Conservation (phyloP, 2,113 vertebrate species). For the Mirza zaza region DNA sequence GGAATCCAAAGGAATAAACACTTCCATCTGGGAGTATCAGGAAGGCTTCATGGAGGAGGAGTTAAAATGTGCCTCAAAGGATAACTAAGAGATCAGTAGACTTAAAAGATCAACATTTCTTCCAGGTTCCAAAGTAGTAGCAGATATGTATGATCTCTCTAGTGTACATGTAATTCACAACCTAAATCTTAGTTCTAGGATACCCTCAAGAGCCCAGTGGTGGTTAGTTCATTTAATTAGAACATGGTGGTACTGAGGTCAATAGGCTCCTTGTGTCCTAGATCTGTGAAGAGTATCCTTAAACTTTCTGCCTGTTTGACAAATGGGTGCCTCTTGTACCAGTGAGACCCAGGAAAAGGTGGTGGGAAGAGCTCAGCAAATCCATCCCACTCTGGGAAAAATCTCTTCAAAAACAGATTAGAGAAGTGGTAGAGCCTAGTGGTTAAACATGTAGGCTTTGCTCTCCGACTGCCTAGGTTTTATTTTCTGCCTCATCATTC, state of each 20-base stretch:
- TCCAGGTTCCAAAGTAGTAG: neutral
- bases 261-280: neutral
- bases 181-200: neutral
- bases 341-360: neutral
- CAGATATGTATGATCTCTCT: neutral
- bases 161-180: neutral
- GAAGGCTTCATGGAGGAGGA: neutral
- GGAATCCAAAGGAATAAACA: neutral
- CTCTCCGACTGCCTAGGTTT: neutral
- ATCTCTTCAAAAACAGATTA: constrained; percentile 2
- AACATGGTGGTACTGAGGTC: neutral
- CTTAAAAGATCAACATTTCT: neutral
- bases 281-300: neutral
- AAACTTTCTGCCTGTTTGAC: neutral
- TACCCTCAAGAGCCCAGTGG: neutral
- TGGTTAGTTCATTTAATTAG: neutral
- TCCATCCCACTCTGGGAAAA: neutral
- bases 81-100: neutral
- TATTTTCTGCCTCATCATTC: constrained; percentile 41
- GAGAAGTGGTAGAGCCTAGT: neutral
- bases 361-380: neutral
- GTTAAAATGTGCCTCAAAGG: neutral
- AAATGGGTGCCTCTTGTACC: neutral
- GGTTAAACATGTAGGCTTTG: constrained; percentile 20
- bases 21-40: neutral